Evolutionary conservation across 2,888 invertebrate genomes (phyloP).

Genomic region (Steromphala cineraria): DNA sequence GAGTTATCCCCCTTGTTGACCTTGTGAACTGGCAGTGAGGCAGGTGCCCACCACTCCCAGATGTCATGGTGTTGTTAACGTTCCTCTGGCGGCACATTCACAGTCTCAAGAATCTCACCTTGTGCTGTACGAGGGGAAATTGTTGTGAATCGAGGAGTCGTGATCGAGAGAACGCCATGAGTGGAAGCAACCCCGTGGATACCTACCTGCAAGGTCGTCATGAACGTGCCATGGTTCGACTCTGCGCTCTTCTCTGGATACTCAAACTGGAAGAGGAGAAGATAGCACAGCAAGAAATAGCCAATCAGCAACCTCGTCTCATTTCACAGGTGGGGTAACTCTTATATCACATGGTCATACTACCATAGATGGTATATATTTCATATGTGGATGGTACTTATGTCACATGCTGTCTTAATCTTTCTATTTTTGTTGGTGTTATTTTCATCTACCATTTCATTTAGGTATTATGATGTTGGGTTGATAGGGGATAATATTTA

Average conservation of each 20-base stretch:
- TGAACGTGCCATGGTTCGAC: conserved; percentile 67
- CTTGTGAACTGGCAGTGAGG: not conserved
- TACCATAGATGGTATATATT: too few relatives aligned
- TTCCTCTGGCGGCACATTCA: not conserved
- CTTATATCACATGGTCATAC: not conserved
- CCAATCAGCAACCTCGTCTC: not conserved
- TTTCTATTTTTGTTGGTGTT: too few relatives aligned
- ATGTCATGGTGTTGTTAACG: conserved; percentile 18
- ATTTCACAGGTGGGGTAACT: not conserved
- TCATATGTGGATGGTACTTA: not conserved
- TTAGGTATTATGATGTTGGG: too few relatives aligned
- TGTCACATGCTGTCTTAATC: not conserved
- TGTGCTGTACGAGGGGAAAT: conserved; percentile 2
- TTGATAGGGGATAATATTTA: too few relatives aligned
- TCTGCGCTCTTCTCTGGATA: conserved; percentile 69
- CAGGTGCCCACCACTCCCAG: not conserved
- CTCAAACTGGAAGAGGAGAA: conserved; percentile 64
- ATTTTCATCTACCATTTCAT: too few relatives aligned
- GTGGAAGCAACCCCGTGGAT: conserved; percentile 45
- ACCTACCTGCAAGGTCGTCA: conserved; percentile 57
- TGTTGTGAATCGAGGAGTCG: not conserved
- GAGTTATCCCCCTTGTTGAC: not conserved
- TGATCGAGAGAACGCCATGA: conserved; percentile 33
- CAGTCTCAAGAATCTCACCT: not conserved
- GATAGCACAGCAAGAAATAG: conserved; percentile 19